phyloP scores from a whole-genome alignment of 2,888 invertebrate species.

The Ethmia dodecea region DNA sequence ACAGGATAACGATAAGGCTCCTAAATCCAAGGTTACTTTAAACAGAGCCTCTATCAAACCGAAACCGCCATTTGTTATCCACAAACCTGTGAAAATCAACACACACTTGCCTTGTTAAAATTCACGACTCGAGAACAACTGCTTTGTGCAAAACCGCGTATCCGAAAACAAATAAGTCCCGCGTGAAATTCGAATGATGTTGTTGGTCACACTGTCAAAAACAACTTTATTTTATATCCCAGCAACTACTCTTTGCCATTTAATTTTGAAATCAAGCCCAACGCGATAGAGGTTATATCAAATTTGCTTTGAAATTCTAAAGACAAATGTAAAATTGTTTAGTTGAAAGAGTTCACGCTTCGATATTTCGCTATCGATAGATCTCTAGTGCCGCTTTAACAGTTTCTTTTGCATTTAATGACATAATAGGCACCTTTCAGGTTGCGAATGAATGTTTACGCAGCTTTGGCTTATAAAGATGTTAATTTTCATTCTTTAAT shows the following conservation, averaged over 20 bases:
- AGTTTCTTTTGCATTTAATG: slow-evolving; percentile 29
- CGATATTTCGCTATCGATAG: slow-evolving; percentile 39
- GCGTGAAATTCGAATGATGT: slow-evolving; percentile 60
- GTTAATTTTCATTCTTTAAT: slow-evolving; percentile 34
- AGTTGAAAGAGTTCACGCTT: slow-evolving; percentile 39
- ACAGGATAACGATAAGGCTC: background rate
- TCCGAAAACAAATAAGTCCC: slow-evolving; percentile 63
- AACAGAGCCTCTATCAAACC: slow-evolving; percentile 29
- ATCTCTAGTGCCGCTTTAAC: slow-evolving; percentile 50
- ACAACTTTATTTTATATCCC: slow-evolving; percentile 12
- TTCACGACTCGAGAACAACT: slow-evolving; percentile 44
- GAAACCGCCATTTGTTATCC: slow-evolving; percentile 31
- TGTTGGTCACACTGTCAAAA: slow-evolving; percentile 41
- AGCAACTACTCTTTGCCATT: no score
- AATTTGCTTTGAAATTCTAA: no score
- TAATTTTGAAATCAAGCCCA: no score
- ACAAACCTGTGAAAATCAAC: slow-evolving; percentile 44
- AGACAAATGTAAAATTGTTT: no score
- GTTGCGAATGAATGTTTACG: slow-evolving; percentile 49
- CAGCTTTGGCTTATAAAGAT: slow-evolving; percentile 35
- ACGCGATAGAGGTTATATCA: no score
- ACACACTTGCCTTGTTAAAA: slow-evolving; percentile 60
- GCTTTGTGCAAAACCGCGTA: slow-evolving; percentile 42
- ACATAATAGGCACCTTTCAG: slow-evolving; percentile 34
- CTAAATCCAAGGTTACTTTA: slow-evolving; percentile 8